These are phyloP conservation scores for Falco rusticolus DNA, from an alignment of 2,797 vertebrate species.

Conservation along the genomic window DNA sequence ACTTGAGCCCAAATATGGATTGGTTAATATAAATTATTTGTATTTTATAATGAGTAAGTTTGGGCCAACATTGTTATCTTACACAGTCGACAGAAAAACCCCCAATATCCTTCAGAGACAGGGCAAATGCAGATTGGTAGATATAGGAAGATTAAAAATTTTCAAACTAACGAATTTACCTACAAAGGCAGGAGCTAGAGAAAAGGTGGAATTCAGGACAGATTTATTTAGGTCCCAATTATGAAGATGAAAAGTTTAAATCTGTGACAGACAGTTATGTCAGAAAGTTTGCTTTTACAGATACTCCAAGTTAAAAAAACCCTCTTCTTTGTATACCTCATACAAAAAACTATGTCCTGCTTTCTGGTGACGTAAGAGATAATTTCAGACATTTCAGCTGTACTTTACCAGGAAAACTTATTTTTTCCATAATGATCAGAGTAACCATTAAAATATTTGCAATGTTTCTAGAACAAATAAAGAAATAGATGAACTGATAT, in stretches of 20 bases:
- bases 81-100: background rate
- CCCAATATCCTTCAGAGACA: background rate
- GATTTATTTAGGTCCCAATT: background rate
- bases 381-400: background rate
- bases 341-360: background rate
- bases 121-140: background rate
- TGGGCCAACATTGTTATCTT: background rate
- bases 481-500: background rate
- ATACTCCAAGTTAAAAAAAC: background rate
- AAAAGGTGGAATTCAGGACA: background rate
- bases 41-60: background rate
- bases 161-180: background rate
- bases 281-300: background rate
- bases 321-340: background rate
- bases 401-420: background rate
- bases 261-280: background rate
- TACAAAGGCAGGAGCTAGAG: background rate
- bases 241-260: background rate
- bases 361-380: background rate
- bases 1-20: background rate
- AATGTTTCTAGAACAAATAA: background rate
- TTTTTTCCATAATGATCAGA: background rate
- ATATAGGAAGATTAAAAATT: background rate
- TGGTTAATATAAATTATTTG: background rate
- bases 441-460: background rate